phyloP scores from a whole-genome alignment of 2,113 vertebrate genomes.

The Desmodus rotundus region DNA sequence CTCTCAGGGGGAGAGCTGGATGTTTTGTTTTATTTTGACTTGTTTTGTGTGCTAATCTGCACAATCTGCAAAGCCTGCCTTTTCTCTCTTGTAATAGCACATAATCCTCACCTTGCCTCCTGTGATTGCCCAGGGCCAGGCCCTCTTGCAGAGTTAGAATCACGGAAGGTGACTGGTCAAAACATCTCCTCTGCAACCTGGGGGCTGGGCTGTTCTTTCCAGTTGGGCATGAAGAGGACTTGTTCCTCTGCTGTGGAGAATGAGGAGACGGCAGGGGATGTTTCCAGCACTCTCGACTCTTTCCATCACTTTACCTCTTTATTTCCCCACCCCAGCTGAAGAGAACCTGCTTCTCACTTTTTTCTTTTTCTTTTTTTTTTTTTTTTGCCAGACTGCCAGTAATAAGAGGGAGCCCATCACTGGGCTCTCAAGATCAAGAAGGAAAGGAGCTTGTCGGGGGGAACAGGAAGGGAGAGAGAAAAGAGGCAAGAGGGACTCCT shows the following conservation, averaged over 20 bases:
- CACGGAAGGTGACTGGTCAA: constrained; percentile 62
- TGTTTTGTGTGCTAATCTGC: constrained; percentile 8
- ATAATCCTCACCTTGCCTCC: not conserved
- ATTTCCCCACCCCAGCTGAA: not conserved
- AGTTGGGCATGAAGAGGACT: constrained; percentile 30
- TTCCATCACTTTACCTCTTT: constrained; percentile 39
- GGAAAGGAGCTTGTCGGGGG: constrained; percentile 31
- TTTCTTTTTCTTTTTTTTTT: not conserved
- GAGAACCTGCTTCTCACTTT: not conserved
- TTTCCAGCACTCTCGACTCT: constrained; percentile 54
- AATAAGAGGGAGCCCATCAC: constrained; percentile 32
- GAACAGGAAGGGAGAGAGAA: not conserved
- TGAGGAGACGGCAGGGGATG: constrained; percentile 34
- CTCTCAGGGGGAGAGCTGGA: not conserved
- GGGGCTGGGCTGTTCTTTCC: constrained; percentile 51
- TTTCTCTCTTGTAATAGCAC: not conserved
- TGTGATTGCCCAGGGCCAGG: not conserved
- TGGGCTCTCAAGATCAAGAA: constrained; percentile 68
- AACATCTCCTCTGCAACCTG: constrained; percentile 56
- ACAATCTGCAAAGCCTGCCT: constrained; percentile 32
- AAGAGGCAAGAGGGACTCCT: constrained; percentile 14
- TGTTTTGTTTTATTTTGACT: constrained; percentile 41
- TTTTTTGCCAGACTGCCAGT: not conserved
- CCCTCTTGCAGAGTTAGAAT: constrained; percentile 53
- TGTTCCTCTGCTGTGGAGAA: constrained; percentile 7